Evolutionary conservation across 1,140 invertebrate genomes (phyloP).

Genomic region (Scaptodrosophila lebanonensis): DNA sequence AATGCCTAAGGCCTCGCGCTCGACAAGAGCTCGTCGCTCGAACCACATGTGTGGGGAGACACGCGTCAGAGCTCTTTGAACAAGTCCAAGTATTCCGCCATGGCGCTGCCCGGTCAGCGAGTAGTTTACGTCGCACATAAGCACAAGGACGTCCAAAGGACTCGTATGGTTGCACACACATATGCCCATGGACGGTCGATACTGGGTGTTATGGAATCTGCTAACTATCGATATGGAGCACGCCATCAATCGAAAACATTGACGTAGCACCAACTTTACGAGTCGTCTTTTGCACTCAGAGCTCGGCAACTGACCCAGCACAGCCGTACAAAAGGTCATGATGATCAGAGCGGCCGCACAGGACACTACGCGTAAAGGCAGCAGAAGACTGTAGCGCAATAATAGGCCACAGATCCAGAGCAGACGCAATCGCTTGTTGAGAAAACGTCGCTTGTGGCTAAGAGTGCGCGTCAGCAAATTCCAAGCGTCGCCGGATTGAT

Average conservation of each 20-base stretch:
- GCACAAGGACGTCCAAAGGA: slow-evolving; percentile 45
- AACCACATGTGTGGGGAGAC: slow-evolving; percentile 56
- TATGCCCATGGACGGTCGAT: slow-evolving; percentile 32
- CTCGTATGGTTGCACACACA: slow-evolving; percentile 58
- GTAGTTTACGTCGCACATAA: slow-evolving; percentile 53
- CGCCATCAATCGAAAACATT: slow-evolving; percentile 36
- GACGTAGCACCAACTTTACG: slow-evolving; percentile 13
- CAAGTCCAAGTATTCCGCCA: slow-evolving; percentile 39
- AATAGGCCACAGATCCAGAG: slow-evolving; percentile 32
- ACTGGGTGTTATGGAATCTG: slow-evolving; percentile 33
- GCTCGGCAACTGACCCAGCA: slow-evolving; percentile 38
- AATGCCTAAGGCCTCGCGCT: slow-evolving; percentile 23
- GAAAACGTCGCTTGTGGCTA: neutral
- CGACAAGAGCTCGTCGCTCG: slow-evolving; percentile 24
- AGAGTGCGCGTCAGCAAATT: slow-evolving; percentile 49
- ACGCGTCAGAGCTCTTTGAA: slow-evolving; percentile 36
- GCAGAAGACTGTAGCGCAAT: slow-evolving; percentile 25
- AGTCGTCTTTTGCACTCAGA: slow-evolving; percentile 17
- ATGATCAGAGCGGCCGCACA: slow-evolving; percentile 32
- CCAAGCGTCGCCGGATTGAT: slow-evolving; percentile 19
- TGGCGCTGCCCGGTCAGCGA: slow-evolving; percentile 52
- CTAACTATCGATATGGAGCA: slow-evolving; percentile 39
- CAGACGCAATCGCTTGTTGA: slow-evolving; percentile 19
- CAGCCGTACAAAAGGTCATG: slow-evolving; percentile 6
- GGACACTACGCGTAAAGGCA: slow-evolving; percentile 25